phyloP scores from a whole-genome alignment of 2,113 vertebrate genomes.

The Equus quagga region DNA sequence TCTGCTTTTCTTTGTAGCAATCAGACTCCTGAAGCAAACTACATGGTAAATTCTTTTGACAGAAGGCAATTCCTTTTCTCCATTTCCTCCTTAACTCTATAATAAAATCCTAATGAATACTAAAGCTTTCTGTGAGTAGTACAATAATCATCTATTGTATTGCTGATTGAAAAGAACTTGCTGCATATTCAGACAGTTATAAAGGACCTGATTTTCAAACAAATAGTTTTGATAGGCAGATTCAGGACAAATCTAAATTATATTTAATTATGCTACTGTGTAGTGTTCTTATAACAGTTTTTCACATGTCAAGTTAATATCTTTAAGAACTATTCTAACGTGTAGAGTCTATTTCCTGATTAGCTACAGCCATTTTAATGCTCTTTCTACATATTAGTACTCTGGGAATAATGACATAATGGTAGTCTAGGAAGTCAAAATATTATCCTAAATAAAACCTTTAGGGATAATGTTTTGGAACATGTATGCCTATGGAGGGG shows the following conservation, averaged over 20 bases:
- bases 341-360: slow-evolving; percentile 62
- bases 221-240: slow-evolving; percentile 73
- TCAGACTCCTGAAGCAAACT: slow-evolving; percentile 64
- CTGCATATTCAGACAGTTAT: slow-evolving; percentile 73
- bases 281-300: slow-evolving; percentile 61
- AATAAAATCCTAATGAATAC: slow-evolving; percentile 79
- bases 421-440: slow-evolving; percentile 70
- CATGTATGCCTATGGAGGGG: neutral
- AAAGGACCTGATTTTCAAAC: slow-evolving; percentile 77
- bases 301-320: slow-evolving; percentile 72
- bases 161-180: slow-evolving; percentile 81
- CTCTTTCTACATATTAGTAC: slow-evolving; percentile 25
- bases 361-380: slow-evolving; percentile 61
- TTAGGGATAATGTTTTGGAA: slow-evolving; percentile 40
- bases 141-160: slow-evolving; percentile 79
- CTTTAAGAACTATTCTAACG: slow-evolving; percentile 66
- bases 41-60: slow-evolving; percentile 66
- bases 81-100: slow-evolving; percentile 71
- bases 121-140: slow-evolving; percentile 77
- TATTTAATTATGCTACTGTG: slow-evolving; percentile 74
- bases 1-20: slow-evolving; percentile 59
- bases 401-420: slow-evolving; percentile 49
- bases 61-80: slow-evolving; percentile 67
- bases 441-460: slow-evolving; percentile 71
- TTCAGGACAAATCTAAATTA: slow-evolving; percentile 74